Percentiles rank a stretch among this genome's conserved stretches.
These are phyloP conservation scores for Pteronura brasiliensis DNA, from an alignment of 2,113 vertebrate genomes.

Conservation along the genomic window DNA sequence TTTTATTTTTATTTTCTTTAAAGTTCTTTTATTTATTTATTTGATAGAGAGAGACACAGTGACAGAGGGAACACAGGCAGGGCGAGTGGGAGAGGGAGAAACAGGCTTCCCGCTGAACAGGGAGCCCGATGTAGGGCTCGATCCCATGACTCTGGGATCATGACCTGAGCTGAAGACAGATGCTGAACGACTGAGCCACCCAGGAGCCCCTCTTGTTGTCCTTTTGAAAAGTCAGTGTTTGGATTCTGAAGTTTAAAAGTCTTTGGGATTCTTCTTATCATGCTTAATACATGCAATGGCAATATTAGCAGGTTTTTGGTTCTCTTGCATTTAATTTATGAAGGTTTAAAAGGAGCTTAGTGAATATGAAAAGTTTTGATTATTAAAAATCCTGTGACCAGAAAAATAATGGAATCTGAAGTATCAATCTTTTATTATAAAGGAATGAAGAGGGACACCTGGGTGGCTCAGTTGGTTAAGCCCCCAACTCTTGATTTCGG, in stretches of 20 bases:
- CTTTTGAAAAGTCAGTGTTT: not conserved
- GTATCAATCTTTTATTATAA: not conserved
- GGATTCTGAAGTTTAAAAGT: not conserved
- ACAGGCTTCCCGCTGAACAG: no score
- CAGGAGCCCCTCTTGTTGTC: no score
- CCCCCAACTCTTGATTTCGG: not conserved
- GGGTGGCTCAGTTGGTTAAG: not conserved
- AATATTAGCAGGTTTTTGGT: not conserved
- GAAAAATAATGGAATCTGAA: not conserved
- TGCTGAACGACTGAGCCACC: no score
- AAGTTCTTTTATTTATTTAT: no score
- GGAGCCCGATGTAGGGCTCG: fast-evolving
- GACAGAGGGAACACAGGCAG: no score
- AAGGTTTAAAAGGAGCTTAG: not conserved
- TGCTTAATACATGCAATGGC: no score
- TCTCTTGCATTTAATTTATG: not conserved
- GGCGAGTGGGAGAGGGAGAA: no score
- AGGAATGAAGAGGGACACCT: not conserved
- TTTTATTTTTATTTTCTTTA: no score
- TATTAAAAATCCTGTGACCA: not conserved
- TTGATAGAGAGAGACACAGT: no score
- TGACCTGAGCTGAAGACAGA: no score
- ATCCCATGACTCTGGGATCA: no score
- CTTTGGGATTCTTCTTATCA: not conserved
- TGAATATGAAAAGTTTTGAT: not conserved